A percentile compares a stretch with the other conserved stretches of the same genome.
Conservation (phyloP, 2,797 vertebrate genomes). For the Sciaenops ocellatus region DNA sequence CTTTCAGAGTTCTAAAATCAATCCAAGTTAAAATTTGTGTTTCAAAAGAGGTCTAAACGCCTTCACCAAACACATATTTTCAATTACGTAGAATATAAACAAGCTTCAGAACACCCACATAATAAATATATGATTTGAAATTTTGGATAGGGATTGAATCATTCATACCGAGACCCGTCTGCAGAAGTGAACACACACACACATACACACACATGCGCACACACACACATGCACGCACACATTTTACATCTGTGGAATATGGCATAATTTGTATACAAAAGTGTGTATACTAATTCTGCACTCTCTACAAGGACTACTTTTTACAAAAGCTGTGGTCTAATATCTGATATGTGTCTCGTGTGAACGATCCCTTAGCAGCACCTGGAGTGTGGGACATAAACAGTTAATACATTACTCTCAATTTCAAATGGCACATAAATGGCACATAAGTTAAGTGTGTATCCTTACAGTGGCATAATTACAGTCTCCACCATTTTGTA, state of each 20-base stretch:
- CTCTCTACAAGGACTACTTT: not conserved
- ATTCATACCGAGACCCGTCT: slow-evolving; percentile 31
- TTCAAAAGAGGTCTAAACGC: not conserved
- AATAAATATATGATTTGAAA: slow-evolving; percentile 32
- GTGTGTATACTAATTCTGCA: not conserved
- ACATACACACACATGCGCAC: too few species aligned
- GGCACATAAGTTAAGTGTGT: slow-evolving; percentile 29
- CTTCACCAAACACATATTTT: not conserved
- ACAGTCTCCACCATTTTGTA: slow-evolving; percentile 31
- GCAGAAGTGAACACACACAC: slow-evolving; percentile 6
- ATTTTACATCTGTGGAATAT: too few species aligned
- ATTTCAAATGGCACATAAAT: slow-evolving; percentile 24
- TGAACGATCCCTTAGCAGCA: not conserved
- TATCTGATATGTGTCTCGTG: not conserved
- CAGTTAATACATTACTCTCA: not conserved
- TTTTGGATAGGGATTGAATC: slow-evolving; percentile 38
- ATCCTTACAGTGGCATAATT: slow-evolving; percentile 7
- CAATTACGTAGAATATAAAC: not conserved
- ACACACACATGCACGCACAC: too few species aligned
- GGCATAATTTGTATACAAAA: not conserved
- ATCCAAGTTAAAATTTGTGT: slow-evolving; percentile 8
- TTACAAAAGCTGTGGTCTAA: not conserved
- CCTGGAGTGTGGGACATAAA: slow-evolving; percentile 4
- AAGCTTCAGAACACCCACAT: not conserved
- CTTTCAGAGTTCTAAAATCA: not conserved